A percentile compares a stretch with the other conserved stretches of the same genome.
Evolutionary conservation across 2,888 invertebrate genomes (phyloP).

Genomic region (Meghimatium bilineatum): DNA sequence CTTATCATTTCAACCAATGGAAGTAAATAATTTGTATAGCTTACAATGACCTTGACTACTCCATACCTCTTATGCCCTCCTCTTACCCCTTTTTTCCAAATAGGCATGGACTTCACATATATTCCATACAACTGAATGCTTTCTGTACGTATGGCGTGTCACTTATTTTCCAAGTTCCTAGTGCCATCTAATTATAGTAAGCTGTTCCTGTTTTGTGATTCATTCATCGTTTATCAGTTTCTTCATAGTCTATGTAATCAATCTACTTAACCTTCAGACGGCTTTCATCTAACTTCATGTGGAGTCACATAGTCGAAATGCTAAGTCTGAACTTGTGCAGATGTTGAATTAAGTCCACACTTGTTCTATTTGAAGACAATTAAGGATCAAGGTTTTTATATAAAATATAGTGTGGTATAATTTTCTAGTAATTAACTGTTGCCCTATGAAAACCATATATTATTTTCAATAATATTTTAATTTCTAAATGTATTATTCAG

Average conservation of each 20-base stretch:
- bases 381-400: not conserved
- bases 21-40: not conserved
- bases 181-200: not conserved
- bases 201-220: not conserved
- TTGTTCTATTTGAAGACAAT: not conserved
- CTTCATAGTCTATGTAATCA: not conserved
- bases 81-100: no score
- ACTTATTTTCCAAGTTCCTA: not conserved
- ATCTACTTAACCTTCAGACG: no score
- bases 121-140: not conserved
- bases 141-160: not conserved
- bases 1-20: constrained; percentile 6
- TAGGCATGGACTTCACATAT: no score
- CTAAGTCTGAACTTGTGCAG: constrained; percentile 1
- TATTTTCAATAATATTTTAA: no score
- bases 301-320: not conserved
- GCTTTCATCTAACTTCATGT: no score
- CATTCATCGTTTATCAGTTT: not conserved
- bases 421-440: not conserved
- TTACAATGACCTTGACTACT: no score
- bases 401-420: not conserved
- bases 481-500: no score
- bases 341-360: no score
- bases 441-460: not conserved
- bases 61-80: no score